A percentile compares a stretch with the other conserved stretches of the same genome.
Conservation (phyloP, 1,140 invertebrate genomes). For the Wiebesia pumilae region DNA sequence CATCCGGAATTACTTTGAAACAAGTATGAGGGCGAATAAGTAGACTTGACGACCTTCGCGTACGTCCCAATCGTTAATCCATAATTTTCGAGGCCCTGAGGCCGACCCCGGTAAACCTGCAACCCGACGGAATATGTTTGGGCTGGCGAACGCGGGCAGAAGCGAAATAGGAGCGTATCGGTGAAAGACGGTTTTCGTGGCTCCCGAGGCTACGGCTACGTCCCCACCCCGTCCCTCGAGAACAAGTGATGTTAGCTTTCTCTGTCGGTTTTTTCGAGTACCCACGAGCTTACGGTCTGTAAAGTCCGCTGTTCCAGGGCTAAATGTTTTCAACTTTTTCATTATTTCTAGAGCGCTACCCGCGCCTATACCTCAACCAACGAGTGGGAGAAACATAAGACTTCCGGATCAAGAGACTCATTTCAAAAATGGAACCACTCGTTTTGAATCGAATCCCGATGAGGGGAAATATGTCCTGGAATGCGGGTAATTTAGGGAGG, state of each 20-base stretch:
- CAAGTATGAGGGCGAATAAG: not conserved
- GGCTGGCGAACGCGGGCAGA: not conserved
- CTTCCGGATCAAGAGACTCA: not conserved
- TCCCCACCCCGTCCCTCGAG: not conserved
- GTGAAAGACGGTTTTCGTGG: not conserved
- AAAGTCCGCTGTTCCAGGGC: not conserved
- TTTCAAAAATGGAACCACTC: not conserved
- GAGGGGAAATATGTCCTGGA: not conserved
- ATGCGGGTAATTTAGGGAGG: not conserved
- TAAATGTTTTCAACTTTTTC: not conserved
- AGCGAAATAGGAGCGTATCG: not conserved
- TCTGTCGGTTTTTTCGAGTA: not conserved
- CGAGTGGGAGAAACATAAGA: not conserved
- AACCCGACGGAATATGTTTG: not conserved
- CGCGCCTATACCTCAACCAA: not conserved
- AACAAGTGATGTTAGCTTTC: not conserved
- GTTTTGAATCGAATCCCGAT: not conserved
- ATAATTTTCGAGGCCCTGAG: no score
- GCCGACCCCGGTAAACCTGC: no score
- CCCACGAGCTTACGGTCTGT: not conserved
- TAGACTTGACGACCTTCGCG: not conserved
- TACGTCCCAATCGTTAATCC: constrained; percentile 16
- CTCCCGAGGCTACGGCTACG: no score
- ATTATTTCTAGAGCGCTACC: not conserved
- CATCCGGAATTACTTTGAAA: not conserved